Percentiles rank a stretch among this genome's conserved stretches.
These are phyloP conservation scores for Nylanderia fulva DNA, from an alignment of 1,140 invertebrate species.

Conservation along the genomic window DNA sequence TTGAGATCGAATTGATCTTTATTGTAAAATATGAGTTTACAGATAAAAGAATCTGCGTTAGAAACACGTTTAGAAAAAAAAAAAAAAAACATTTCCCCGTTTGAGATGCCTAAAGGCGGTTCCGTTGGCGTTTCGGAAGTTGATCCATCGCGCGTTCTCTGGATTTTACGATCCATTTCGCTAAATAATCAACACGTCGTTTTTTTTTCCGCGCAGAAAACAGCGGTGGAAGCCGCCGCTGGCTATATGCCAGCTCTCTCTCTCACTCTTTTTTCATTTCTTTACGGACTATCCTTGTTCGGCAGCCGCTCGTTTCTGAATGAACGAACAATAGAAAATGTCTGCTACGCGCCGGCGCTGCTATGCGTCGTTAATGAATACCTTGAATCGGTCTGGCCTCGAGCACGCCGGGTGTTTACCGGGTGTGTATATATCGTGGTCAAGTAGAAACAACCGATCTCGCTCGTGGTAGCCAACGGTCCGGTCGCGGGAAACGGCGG, in stretches of 20 bases:
- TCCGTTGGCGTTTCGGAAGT: slow-evolving; percentile 47
- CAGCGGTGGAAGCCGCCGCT: slow-evolving; percentile 56
- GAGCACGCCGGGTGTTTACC: slow-evolving; percentile 73
- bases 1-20: not conserved
- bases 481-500: slow-evolving; percentile 43
- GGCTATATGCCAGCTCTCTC: slow-evolving; percentile 67
- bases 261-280: not conserved
- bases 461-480: slow-evolving; percentile 25
- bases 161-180: slow-evolving; percentile 49
- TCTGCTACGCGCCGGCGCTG: slow-evolving; percentile 70
- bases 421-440: slow-evolving; percentile 61
- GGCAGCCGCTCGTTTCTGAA: slow-evolving; percentile 72
- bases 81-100: no score
- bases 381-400: slow-evolving; percentile 74
- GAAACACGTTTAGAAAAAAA: not conserved
- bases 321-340: slow-evolving; percentile 77
- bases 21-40: not conserved
- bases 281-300: slow-evolving; percentile 63
- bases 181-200: slow-evolving; percentile 55
- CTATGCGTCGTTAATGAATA: slow-evolving; percentile 73
- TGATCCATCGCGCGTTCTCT: slow-evolving; percentile 14
- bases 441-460: slow-evolving; percentile 37
- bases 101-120: not conserved
- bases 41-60: not conserved
- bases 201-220: slow-evolving; percentile 53